Evolutionary conservation across 2,797 vertebrate genomes (phyloP).

Genomic region (Vultur gryphus): DNA sequence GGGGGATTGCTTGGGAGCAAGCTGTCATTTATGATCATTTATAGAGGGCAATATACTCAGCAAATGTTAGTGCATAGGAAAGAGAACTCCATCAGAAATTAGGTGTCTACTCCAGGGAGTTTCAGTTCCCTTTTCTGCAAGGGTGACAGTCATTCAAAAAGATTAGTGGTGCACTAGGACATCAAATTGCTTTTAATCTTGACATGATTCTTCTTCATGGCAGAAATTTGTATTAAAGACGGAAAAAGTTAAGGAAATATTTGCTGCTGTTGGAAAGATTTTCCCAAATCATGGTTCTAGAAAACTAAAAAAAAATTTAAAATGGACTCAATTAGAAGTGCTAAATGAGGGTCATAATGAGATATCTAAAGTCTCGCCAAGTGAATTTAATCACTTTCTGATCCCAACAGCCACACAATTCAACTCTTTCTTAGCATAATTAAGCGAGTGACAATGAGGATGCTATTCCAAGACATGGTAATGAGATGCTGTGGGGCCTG

Average conservation of each 20-base stretch:
- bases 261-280: slow-evolving; percentile 35
- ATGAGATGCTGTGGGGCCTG: slow-evolving; percentile 80
- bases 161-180: neutral
- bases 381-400: slow-evolving; percentile 84
- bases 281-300: slow-evolving; percentile 56
- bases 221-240: slow-evolving; percentile 13
- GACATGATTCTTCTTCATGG: neutral
- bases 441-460: slow-evolving; percentile 83
- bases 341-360: slow-evolving; percentile 83
- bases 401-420: slow-evolving; percentile 79
- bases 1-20: neutral
- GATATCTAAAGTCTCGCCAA: slow-evolving; percentile 80
- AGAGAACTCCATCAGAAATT: neutral
- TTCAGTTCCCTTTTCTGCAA: neutral
- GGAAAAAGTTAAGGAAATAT: slow-evolving; percentile 35
- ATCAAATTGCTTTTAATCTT: slow-evolving; percentile 40
- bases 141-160: neutral
- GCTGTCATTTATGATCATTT: neutral
- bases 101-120: neutral
- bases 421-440: slow-evolving; percentile 82
- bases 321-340: slow-evolving; percentile 77
- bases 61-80: neutral
- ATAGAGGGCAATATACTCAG: neutral
- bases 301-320: slow-evolving; percentile 15
- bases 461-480: slow-evolving; percentile 80